These are phyloP conservation scores for Chamaetylas fuelleborni DNA, from an alignment of 2,113 vertebrate species.

Conservation along the genomic window DNA sequence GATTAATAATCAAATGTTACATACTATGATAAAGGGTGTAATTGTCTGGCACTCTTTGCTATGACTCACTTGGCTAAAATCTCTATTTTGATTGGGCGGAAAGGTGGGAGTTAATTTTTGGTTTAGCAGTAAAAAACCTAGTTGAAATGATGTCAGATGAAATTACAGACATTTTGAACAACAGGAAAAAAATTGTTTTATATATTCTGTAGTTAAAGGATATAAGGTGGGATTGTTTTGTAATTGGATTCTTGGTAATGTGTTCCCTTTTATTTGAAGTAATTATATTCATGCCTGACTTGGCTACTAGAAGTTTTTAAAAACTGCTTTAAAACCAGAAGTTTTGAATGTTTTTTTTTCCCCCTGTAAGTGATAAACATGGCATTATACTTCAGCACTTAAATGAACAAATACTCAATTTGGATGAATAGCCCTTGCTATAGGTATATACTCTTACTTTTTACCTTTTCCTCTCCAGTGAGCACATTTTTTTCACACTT, in stretches of 20 bases:
- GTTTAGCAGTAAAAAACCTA: slow-evolving; percentile 22
- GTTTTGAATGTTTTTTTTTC: not conserved
- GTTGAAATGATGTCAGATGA: not conserved
- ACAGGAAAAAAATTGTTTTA: not conserved
- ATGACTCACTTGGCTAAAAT: slow-evolving; percentile 25
- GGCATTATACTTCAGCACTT: not conserved
- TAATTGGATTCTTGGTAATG: not conserved
- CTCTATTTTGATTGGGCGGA: not conserved
- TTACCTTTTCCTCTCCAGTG: not conserved
- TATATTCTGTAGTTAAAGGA: not conserved
- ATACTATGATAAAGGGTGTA: not conserved
- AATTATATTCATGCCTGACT: not conserved
- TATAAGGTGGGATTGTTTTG: not conserved
- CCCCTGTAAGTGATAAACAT: not conserved
- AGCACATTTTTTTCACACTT: slow-evolving; percentile 13
- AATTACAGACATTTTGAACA: slow-evolving; percentile 37
- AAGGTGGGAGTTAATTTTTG: slow-evolving; percentile 24
- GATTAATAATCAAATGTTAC: not conserved
- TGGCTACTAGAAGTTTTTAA: not conserved
- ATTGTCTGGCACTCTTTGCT: not conserved
- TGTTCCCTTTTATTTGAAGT: not conserved
- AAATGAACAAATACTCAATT: not conserved
- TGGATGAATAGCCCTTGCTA: not conserved
- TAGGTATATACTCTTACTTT: not conserved
- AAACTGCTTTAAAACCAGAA: not conserved